Evolutionary conservation across 2,888 invertebrate genomes (phyloP), one percentile per base, ranked within the genome.

Genomic region (Carpatolechia fugitivella): DNA sequence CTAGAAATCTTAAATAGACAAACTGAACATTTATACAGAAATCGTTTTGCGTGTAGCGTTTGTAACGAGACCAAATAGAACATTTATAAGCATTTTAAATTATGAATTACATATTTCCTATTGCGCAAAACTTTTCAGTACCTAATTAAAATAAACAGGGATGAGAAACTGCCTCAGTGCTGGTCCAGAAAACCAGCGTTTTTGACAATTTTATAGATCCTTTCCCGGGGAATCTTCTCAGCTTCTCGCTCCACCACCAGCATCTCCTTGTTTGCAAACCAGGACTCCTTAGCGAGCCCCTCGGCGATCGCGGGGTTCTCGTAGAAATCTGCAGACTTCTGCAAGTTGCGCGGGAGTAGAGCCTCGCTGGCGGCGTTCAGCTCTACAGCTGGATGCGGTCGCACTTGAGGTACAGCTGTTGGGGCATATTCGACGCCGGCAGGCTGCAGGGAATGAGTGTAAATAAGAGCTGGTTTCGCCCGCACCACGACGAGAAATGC

Each of bases 161-260:
- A 7, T 1, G 3, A 3, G 18, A 41, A 18, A 18, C 2, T 16
- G 18, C 16, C 8, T 68, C 68, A 82, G 67, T 85, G 74, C 13
- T 73, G 69, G 56, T 89, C 90, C 63, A 91, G 81, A 64, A 93
- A 93, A 6, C 95, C 95, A 11, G 95, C 95, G 73, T 92, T 93
- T 73, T 93, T 94, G 50, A 96, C 92, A 57, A 96, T 92, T 68
- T 94, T 93, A 66, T 92, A 95, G 56, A 96, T 95, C 72, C 93
- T 93, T 60, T 93, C 92, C 1, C 96, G 91, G 0, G 96, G 93
- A 58, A 96, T 96, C 77, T 94, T 94, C 67, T 96, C 95, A 0
- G 96, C 94, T 71, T 96, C 96, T 10, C 96, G 91, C 70, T 96
- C 92, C 41, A 93, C 91, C 0, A 96, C 96, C 58, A 93, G 94